phyloP scores from a whole-genome alignment of 2,797 vertebrate genomes.

The Tokudaia tokunoshimensis region DNA sequence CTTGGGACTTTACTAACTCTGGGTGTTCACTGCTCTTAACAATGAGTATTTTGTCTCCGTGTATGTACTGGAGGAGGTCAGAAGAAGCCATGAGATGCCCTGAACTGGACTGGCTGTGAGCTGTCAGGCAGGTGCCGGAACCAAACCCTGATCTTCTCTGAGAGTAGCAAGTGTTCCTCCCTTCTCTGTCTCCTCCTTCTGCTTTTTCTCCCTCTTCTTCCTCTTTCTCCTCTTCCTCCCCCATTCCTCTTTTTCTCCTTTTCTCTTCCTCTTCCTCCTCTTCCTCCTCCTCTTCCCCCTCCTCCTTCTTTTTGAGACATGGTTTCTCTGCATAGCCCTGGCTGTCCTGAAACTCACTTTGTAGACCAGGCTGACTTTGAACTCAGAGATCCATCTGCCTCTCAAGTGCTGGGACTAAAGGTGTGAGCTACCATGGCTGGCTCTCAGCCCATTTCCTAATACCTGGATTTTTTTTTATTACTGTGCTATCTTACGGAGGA shows the following conservation, averaged over 20 bases:
- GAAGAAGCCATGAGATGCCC: background rate
- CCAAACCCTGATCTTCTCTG: background rate
- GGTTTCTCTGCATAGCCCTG: background rate
- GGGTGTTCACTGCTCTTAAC: background rate
- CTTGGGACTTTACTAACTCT: background rate
- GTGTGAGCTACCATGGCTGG: background rate
- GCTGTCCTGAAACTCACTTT: background rate
- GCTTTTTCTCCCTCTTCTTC: no score
- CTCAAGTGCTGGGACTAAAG: background rate
- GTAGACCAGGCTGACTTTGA: background rate
- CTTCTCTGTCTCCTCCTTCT: background rate
- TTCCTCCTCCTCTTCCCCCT: no score
- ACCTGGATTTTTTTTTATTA: background rate
- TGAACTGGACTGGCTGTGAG: background rate
- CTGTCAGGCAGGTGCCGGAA: background rate
- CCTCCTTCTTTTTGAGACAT: background rate
- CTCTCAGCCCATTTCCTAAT: background rate
- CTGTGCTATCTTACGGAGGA: background rate
- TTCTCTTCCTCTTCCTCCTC: rapidly evolving
- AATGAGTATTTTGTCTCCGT: background rate
- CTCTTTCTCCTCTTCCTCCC: no score
- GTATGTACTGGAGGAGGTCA: no score
- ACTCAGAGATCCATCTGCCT: background rate
- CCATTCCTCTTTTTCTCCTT: rapidly evolving
- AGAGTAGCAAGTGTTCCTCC: background rate